Evolutionary conservation across 2,797 vertebrate species (phyloP).

Genomic region (Lates japonicus): DNA sequence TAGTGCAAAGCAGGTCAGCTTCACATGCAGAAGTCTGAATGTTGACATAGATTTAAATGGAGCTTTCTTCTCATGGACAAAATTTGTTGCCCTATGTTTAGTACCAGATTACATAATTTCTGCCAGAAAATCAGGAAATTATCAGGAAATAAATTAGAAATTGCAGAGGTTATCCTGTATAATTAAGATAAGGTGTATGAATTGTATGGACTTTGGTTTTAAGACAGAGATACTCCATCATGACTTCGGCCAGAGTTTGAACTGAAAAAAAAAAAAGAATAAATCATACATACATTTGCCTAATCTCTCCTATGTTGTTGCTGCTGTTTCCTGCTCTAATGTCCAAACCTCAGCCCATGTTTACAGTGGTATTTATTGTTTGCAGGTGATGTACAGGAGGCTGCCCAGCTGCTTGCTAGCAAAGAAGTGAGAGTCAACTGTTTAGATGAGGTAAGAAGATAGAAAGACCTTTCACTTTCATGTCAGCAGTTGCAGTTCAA

Average conservation of each 20-base stretch:
- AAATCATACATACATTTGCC: neutral
- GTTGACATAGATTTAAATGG: too few relatives aligned
- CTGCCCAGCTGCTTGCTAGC: constrained; percentile 84
- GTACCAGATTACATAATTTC: too few relatives aligned
- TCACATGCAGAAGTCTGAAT: too few relatives aligned
- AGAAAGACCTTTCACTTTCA: neutral
- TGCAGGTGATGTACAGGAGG: constrained; percentile 87
- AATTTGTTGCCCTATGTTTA: too few relatives aligned
- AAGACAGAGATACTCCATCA: too few relatives aligned
- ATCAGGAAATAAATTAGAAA: too few relatives aligned
- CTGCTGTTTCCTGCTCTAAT: neutral
- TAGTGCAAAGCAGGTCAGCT: too few relatives aligned
- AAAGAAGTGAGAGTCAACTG: constrained; percentile 90
- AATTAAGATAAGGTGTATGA: neutral
- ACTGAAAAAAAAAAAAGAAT: too few relatives aligned
- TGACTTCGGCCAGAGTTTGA: too few relatives aligned
- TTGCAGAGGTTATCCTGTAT: neutral
- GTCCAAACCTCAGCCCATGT: neutral
- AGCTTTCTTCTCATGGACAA: too few relatives aligned
- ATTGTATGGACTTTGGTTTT: neutral
- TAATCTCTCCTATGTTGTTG: too few relatives aligned
- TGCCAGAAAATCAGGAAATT: too few relatives aligned
- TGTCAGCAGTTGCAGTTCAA: neutral
- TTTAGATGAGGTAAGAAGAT: constrained; percentile 90
- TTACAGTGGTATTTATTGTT: neutral